These are phyloP conservation scores for Psix sp. DNA, from an alignment of 1,140 invertebrate species.

Conservation along the genomic window DNA sequence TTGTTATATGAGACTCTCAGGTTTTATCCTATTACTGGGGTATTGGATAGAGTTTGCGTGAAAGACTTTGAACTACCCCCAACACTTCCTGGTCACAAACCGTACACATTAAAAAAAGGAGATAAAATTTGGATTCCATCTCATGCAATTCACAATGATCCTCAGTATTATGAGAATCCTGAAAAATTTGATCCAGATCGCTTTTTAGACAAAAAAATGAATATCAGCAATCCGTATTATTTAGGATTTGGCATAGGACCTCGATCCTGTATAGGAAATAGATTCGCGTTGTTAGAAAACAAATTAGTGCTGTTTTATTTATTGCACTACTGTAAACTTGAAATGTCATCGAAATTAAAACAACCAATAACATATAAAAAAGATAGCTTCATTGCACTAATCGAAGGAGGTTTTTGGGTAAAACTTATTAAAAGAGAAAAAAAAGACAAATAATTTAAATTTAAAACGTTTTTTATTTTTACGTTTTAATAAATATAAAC, in stretches of 20 bases:
- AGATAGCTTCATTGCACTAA: not conserved
- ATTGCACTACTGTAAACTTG: not conserved
- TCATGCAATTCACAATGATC: not conserved
- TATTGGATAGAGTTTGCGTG: slow-evolving; percentile 11
- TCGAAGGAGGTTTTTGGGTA: not conserved
- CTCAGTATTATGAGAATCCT: not conserved
- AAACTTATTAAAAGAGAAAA: not conserved
- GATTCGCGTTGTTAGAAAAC: not conserved
- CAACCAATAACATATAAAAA: not conserved
- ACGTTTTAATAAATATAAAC: too few relatives aligned
- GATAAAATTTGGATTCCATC: not conserved
- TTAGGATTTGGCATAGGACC: slow-evolving; percentile 1
- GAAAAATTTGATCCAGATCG: not conserved
- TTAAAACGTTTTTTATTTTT: too few relatives aligned
- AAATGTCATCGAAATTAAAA: not conserved
- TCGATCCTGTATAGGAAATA: not conserved
- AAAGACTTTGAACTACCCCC: slow-evolving; percentile 15
- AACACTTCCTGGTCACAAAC: slow-evolving; percentile 3
- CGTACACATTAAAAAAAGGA: not conserved
- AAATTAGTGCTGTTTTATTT: slow-evolving; percentile 1
- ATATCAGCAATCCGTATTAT: not conserved
- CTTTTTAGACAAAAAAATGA: not conserved
- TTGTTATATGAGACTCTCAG: slow-evolving; percentile 18
- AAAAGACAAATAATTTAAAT: too few relatives aligned
- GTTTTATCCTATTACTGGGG: slow-evolving; percentile 8